Base-by-base conservation (phyloP, 1,140 invertebrate genomes). In the Plutomurus gul region DNA sequence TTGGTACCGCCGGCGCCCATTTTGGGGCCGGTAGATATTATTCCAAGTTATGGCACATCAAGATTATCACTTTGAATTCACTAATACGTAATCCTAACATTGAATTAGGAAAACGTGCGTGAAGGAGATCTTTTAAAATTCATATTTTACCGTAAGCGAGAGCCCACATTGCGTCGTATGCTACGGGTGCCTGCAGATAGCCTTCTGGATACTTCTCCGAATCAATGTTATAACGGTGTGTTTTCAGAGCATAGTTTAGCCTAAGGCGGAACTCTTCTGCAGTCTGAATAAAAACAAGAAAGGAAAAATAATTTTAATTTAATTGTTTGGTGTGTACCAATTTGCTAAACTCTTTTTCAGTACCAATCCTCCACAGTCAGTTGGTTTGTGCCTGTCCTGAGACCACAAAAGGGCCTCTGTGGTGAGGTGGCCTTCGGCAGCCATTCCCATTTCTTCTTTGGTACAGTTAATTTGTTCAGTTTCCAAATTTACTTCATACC, bases 371-470 rank as follows among this genome's bases (percentile, higher is more conserved):
- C n/a, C n/a, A n/a, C n/a, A n/a, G n/a, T n/a, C n/a, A n/a, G n/a
- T n/a, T n/a, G n/a, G n/a, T n/a, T n/a, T n/a, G n/a, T n/a, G n/a
- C n/a, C n/a, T 82, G 86, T 97, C 96, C 83, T 97, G 96, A 88
- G 98, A 98, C 92, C 97, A 95, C 94, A 99, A 98, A 1, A 99
- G 90, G 7, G 96, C 97, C 86, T 99, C 98, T 1, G 98, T 99
- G 0, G 98, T 99, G 16, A 99, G 87, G 86, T 99, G 98, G 0
- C 97, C 97, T 86, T 99, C 96, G 0, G 97, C 95, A 0, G 97
- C 98, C 78, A 91, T 89, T 49, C 91, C 87, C 94, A 99, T 97
- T 86, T 99, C 91, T 83, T 98, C 94, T 43, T 90, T 89, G 0
- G 96, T 98, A 85, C 98, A 99, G 78, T 96, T 92, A 30, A 99